Conservation (phyloP, 2,113 vertebrate genomes). For the Rynchops niger region DNA sequence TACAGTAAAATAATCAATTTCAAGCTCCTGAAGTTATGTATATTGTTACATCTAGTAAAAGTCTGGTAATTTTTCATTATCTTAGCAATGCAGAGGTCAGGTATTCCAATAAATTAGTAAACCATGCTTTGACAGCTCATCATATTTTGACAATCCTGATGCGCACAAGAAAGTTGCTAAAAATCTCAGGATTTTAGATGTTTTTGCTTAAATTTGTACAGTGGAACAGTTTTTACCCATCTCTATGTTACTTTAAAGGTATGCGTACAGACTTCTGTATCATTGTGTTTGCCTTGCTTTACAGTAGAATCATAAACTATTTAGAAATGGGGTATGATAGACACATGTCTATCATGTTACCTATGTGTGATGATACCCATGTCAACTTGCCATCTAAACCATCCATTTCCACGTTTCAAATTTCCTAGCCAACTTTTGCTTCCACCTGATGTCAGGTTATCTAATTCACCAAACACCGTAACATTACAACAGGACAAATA, state of each 20-base stretch:
- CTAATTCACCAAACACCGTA: background rate
- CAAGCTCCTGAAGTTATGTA: background rate
- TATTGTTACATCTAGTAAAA: background rate
- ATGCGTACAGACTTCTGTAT: background rate
- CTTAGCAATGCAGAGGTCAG: background rate
- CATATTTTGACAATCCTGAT: background rate
- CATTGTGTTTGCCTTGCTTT: background rate
- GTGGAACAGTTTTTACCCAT: background rate
- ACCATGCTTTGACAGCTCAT: background rate
- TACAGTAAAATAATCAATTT: background rate
- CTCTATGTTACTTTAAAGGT: background rate
- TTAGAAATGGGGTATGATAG: background rate
- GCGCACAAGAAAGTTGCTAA: background rate
- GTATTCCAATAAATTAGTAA: background rate
- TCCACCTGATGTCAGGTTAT: background rate
- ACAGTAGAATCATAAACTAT: background rate
- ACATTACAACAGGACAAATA: background rate
- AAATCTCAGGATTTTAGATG: background rate
- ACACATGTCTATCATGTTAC: background rate
- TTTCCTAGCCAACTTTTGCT: background rate
- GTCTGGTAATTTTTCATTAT: background rate
- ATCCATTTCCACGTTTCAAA: background rate
- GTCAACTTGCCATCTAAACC: background rate
- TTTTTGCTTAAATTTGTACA: background rate
- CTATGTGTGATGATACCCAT: background rate